These are phyloP conservation scores for Notodonta ziczac DNA, from an alignment of 2,888 invertebrate genomes.

Conservation along the genomic window DNA sequence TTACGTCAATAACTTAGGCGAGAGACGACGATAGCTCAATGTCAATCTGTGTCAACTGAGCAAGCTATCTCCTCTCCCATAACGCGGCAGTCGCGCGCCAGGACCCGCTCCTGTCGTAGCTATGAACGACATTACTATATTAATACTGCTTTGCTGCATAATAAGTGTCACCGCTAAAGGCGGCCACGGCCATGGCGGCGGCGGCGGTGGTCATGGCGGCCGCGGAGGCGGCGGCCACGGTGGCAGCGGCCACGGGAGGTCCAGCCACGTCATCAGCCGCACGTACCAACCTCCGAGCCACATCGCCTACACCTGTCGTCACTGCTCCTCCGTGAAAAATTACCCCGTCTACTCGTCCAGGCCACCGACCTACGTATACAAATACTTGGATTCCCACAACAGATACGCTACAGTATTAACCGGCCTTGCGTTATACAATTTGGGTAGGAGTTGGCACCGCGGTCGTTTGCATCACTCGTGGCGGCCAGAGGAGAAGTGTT, in stretches of 20 bases:
- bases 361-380: slow-evolving; percentile 72
- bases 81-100: slow-evolving; percentile 68
- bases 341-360: slow-evolving; percentile 72
- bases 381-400: slow-evolving; percentile 64
- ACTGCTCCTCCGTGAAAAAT: slow-evolving; percentile 55
- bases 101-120: slow-evolving; percentile 60
- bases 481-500: slow-evolving; percentile 62
- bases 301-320: slow-evolving; percentile 65
- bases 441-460: slow-evolving; percentile 62
- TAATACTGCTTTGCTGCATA: slow-evolving; percentile 48
- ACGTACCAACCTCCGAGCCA: slow-evolving; percentile 72
- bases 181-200: neutral
- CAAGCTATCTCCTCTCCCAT: slow-evolving; percentile 56
- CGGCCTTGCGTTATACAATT: slow-evolving; percentile 73
- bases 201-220: slow-evolving; percentile 14
- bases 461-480: slow-evolving; percentile 52
- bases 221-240: slow-evolving; percentile 16
- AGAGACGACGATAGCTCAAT: slow-evolving; percentile 56
- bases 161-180: slow-evolving; percentile 56
- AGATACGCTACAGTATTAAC: slow-evolving; percentile 66
- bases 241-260: slow-evolving; percentile 42
- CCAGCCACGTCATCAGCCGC: slow-evolving; percentile 61
- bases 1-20: too few species aligned
- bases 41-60: slow-evolving; percentile 47
- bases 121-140: slow-evolving; percentile 55